Evolutionary conservation across 2,113 vertebrate species (phyloP).

Genomic region (Phycodurus eques): DNA sequence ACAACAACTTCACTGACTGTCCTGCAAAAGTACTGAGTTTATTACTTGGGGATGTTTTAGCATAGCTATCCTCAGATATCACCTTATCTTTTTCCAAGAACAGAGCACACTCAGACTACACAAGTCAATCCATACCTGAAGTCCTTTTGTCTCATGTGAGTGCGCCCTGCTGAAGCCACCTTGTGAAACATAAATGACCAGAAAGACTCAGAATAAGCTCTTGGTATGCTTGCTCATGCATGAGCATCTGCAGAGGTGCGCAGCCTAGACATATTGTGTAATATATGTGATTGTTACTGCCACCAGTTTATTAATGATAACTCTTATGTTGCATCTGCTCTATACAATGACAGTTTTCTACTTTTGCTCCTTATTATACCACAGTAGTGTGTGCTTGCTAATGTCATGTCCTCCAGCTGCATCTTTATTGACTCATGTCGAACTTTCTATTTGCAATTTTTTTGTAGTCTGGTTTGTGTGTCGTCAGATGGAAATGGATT

Average conservation of each 20-base stretch:
- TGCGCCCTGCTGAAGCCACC: too few relatives aligned
- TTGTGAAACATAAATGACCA: too few relatives aligned
- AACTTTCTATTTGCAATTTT: slow-evolving; percentile 53
- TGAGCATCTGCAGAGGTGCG: too few relatives aligned
- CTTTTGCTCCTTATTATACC: not conserved
- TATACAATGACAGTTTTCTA: slow-evolving; percentile 8
- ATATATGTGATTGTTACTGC: too few relatives aligned
- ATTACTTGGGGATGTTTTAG: not conserved
- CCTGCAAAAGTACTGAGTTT: not conserved
- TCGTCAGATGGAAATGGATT: slow-evolving; percentile 60
- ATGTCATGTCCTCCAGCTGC: slow-evolving; percentile 22
- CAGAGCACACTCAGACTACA: too few relatives aligned
- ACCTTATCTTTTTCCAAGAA: too few relatives aligned
- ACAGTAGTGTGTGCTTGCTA: slow-evolving; percentile 24
- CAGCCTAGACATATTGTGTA: too few relatives aligned
- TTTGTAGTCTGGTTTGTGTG: slow-evolving; percentile 57
- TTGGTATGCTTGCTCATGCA: too few relatives aligned
- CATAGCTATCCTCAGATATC: not conserved
- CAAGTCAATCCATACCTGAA: too few relatives aligned
- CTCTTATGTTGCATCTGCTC: not conserved
- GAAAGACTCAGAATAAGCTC: too few relatives aligned
- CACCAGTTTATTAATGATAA: too few relatives aligned
- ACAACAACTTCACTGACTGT: not conserved
- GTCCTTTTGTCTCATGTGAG: too few relatives aligned
- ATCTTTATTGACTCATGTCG: slow-evolving; percentile 28